Percentiles rank a stretch among this genome's conserved stretches.
phyloP scores from a whole-genome alignment of 2,113 vertebrate species.

The Cromileptes altivelis region DNA sequence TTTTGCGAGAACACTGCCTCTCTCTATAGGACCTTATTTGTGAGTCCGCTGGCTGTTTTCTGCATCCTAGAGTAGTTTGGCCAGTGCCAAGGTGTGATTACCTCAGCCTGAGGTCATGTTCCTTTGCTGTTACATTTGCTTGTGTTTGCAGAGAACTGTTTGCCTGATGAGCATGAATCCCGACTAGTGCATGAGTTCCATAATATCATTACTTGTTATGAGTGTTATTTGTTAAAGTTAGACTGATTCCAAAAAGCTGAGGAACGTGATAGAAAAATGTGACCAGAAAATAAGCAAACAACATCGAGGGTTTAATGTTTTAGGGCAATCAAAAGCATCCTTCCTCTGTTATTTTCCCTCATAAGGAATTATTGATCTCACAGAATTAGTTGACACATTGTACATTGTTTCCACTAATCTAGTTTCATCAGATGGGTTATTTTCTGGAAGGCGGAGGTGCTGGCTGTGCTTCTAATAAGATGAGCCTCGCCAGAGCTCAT shows the following conservation, averaged over 20 bases:
- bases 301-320: neutral
- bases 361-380: neutral
- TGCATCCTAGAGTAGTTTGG: conserved; percentile 73
- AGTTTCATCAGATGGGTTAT: neutral
- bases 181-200: conserved; percentile 26
- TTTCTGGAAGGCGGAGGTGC: no score
- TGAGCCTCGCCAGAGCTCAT: neutral
- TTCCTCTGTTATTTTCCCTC: neutral
- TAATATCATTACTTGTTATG: neutral
- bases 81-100: conserved; percentile 3
- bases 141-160: neutral
- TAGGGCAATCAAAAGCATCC: conserved; percentile 14
- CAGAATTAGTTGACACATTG: neutral
- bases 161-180: conserved; percentile 58
- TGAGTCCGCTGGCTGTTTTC: conserved; percentile 89
- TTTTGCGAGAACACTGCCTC: conserved; percentile 97
- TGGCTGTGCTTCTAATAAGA: neutral
- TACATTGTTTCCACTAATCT: neutral
- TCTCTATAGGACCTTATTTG: conserved; percentile 95
- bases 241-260: conserved; percentile 10
- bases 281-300: neutral
- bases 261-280: neutral
- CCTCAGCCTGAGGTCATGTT: neutral
- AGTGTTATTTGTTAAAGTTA: conserved; percentile 1
- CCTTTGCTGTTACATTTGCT: neutral